These are phyloP conservation scores for Luscinia luscinia DNA, from an alignment of 2,797 vertebrate genomes.

Conservation along the genomic window DNA sequence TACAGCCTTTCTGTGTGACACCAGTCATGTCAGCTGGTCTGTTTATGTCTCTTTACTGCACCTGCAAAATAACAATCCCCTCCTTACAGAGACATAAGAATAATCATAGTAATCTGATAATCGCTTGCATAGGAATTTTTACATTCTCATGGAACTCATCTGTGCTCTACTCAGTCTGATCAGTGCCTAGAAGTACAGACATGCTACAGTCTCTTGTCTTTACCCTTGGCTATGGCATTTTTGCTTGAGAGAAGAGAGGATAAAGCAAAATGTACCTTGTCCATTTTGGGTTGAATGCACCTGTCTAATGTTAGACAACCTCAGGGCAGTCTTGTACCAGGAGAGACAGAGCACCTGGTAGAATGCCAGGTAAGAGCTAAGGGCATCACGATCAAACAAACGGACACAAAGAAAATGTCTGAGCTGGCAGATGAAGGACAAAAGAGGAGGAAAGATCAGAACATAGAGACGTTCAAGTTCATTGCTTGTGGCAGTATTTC, in stretches of 20 bases:
- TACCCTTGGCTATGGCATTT: not conserved
- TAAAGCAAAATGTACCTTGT: not conserved
- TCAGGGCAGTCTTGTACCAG: not conserved
- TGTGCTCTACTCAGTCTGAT: not conserved
- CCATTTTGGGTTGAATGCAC: not conserved
- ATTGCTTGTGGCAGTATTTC: not conserved
- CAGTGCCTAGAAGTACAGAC: not conserved
- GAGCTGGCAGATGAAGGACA: slow-evolving; percentile 33
- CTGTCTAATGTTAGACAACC: not conserved
- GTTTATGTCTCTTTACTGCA: not conserved
- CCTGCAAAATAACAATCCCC: not conserved
- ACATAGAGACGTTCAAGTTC: not conserved
- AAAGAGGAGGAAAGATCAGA: slow-evolving; percentile 20
- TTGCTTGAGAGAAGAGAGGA: not conserved
- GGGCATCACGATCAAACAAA: not conserved
- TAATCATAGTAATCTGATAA: not conserved
- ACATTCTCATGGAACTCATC: not conserved
- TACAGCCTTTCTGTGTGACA: not conserved
- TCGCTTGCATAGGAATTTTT: not conserved
- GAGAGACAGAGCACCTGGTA: not conserved
- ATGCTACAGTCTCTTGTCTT: not conserved
- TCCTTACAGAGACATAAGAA: not conserved
- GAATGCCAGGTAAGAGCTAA: slow-evolving; percentile 9
- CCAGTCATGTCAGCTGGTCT: not conserved
- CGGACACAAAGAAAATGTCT: not conserved